phyloP scores from a whole-genome alignment of 2,113 vertebrate genomes.

The Hyperoodon ampullatus region DNA sequence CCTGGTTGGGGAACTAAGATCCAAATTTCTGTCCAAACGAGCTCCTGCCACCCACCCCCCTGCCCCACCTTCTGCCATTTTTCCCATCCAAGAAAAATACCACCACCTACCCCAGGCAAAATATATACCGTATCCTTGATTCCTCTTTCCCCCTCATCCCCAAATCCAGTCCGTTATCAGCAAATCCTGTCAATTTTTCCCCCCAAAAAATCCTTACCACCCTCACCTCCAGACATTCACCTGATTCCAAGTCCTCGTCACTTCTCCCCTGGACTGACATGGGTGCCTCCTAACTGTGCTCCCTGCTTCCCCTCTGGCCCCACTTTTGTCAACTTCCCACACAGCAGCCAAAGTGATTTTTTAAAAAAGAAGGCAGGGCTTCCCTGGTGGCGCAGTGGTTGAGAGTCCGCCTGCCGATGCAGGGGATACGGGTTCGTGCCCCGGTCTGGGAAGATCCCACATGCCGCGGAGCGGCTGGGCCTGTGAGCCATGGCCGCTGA shows the following conservation, averaged over 20 bases:
- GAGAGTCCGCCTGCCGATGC: too few species aligned
- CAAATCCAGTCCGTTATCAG: not conserved
- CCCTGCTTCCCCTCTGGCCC: not conserved
- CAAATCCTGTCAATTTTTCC: not conserved
- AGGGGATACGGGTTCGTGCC: too few species aligned
- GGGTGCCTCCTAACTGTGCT: not conserved
- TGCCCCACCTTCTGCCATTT: not conserved
- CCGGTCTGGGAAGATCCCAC: too few species aligned
- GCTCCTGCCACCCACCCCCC: not conserved
- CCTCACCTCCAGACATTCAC: too few species aligned
- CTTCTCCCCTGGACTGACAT: rapidly evolving
- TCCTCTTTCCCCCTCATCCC: not conserved
- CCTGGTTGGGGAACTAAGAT: not conserved
- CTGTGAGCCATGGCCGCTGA: too few species aligned
- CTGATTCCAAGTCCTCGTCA: not conserved
- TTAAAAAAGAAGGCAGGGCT: not conserved
- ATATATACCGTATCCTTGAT: not conserved
- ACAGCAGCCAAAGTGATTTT: not conserved
- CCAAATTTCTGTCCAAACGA: not conserved
- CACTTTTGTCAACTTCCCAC: not conserved
- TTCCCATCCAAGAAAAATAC: not conserved
- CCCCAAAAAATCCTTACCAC: rapidly evolving
- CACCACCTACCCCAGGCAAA: not conserved
- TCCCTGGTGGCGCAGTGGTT: too few species aligned
- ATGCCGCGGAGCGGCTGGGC: too few species aligned